Evolutionary conservation across 2,797 vertebrate species (phyloP), one percentile per base, ranked within the genome.

Genomic region (Spatula versicolor): DNA sequence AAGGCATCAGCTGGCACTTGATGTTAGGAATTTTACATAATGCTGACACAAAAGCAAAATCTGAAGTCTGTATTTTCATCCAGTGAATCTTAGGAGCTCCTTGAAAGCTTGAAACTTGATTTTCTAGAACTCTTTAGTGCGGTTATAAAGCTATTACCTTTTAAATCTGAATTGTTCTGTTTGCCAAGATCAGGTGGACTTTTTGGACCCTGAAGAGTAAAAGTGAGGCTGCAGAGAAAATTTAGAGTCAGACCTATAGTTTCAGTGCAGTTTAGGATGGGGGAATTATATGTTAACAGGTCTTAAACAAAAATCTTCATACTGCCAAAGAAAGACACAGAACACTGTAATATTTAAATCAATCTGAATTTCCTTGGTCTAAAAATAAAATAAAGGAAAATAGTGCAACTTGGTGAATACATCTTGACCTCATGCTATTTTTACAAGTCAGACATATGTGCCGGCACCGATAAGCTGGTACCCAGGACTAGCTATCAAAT

Each of bases 371-470:
- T 95, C 74, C 58, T 97, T 88, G 62, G 84, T 60, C 83, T 95
- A 95, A 97, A 96, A 97, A 96, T 85, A 96, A 93, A 93, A 91
- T 56, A 88, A 96, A 95, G 76, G 56, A 68, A 68, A 95, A 90
- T 68, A 37, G 67, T 95, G 86, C 46, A 48, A 96, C 92, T 94
- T 96, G 96, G 63, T 60, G 95, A 96, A 96, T 93, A 62, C 91
- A 90, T 96, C 93, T 96, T 97, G 90, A 97, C 96, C 96, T 97
- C 79, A 56, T 96, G 88, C 93, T 97, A 95, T 97, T 97, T 98
- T 97, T 97, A 88, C 85, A 95, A 97, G 93, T 96, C 95, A 97
- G 96, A 96, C 94, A 97, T 96, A 97, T 97, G 88, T 95, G 90
- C 81, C 69, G 93, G 56, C 86, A 85, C 93, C 1, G 55, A 92